Evolutionary conservation across 2,113 vertebrate species (phyloP), one percentile per base, ranked within the genome.

Genomic region (Pheucticus melanocephalus): DNA sequence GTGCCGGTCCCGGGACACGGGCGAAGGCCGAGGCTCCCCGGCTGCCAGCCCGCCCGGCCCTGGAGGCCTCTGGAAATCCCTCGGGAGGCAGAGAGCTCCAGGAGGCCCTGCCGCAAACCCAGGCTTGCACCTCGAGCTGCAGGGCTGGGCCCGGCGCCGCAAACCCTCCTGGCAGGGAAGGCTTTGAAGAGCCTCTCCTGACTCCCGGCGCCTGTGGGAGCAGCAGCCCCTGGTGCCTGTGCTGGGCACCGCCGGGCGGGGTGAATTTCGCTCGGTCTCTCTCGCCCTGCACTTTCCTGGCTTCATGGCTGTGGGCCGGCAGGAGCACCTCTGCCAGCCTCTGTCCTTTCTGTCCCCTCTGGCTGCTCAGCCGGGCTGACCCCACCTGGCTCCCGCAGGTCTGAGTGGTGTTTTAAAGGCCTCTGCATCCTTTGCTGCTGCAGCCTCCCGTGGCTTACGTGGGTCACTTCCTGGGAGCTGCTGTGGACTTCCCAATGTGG

Each of bases 171-270:
- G 56, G 47, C 24, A 48, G 23, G 47, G 47, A 23, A 47, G 0
- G 1, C 51, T 69, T 23, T 15, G 14, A 33, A 23, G 64, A 35
- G 60, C 15, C 27, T 6, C 18, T 54, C 40, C 57, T 10, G 44
- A 6, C 19, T 33, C 8, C 45, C 0, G 2, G 33, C 31, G 22
- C 11, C 63, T 12, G 45, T 1, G 18, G 39, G 35, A 45, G 35
- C 15, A 1, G 5, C 15, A 40, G 54, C 31, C 44, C 35, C 15
- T 1, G 1, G 11, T 11, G 39, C 1, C 0, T 27, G 47, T 33
- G 48, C 68, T 0, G 8, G 31, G 7, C n/a, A n/a, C n/a, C n/a
- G n/a, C n/a, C 0, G 53, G 35, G 25, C 0, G 1, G n/a, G 51
- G 22, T 9, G 44, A 27, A 27, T 31, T 50, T 33, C 2, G 0